These are phyloP conservation scores for Tarsius wallacei DNA, from an alignment of 2,797 vertebrate species.

Conservation along the genomic window DNA sequence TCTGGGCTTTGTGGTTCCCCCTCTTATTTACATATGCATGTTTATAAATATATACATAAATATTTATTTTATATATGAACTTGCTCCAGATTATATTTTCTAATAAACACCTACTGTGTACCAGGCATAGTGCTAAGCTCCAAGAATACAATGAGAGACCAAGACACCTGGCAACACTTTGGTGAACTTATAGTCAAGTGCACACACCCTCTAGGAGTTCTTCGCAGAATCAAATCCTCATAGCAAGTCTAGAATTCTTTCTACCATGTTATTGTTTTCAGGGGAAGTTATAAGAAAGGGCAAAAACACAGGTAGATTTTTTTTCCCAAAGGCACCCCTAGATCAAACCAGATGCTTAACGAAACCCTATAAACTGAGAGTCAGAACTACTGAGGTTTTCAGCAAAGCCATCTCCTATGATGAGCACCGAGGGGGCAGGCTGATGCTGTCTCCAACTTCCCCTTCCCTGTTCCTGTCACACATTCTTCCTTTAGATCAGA, in stretches of 20 bases:
- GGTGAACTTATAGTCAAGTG: background rate
- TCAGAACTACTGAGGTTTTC: background rate
- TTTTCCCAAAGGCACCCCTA: background rate
- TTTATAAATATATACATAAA: too few relatives aligned
- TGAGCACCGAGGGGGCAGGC: background rate
- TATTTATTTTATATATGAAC: background rate
- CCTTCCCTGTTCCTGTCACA: background rate
- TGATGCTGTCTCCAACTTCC: background rate
- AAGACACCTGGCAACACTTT: background rate
- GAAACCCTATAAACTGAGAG: background rate
- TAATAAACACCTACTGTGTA: background rate
- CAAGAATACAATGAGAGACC: background rate
- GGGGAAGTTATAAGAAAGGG: background rate
- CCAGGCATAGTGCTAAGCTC: background rate
- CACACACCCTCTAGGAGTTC: background rate
- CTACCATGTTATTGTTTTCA: background rate
- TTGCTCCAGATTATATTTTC: conserved; percentile 35
- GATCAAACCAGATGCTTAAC: background rate
- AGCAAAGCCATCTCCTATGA: background rate
- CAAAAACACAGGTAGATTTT: background rate
- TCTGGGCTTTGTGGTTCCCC: too few relatives aligned
- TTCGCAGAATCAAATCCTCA: background rate
- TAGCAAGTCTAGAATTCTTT: background rate
- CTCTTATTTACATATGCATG: too few relatives aligned
- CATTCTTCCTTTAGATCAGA: background rate